Percentiles rank a stretch among this genome's conserved stretches.
Conservation (phyloP, 2,797 vertebrate species). For the Chiloscyllium punctatum region DNA sequence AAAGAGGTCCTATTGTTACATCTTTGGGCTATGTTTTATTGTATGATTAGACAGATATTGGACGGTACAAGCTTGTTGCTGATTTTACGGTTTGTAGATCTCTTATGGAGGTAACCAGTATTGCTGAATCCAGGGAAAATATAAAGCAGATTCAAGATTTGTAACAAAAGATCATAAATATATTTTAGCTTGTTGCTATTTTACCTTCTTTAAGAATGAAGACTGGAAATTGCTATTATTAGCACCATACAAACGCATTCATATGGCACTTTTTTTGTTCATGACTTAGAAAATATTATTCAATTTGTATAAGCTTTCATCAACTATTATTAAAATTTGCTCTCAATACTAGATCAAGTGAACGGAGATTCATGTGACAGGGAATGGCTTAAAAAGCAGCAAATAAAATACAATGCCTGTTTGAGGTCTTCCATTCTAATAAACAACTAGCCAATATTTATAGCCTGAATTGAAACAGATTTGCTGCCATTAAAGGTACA, state of each 20-base stretch:
- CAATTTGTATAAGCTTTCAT: not conserved
- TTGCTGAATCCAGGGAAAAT: not conserved
- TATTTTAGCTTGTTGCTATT: not conserved
- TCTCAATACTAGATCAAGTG: not conserved
- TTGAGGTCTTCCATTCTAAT: not conserved
- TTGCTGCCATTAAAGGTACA: not conserved
- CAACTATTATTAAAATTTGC: not conserved
- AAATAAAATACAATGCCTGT: not conserved
- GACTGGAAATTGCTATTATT: not conserved
- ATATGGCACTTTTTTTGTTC: not conserved
- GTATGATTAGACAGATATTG: not conserved
- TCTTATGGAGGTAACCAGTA: not conserved
- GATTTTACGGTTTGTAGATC: not conserved
- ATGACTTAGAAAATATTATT: not conserved
- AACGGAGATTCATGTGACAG: not conserved
- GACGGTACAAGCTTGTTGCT: too few species aligned
- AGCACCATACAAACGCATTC: not conserved
- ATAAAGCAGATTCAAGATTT: not conserved
- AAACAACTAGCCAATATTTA: not conserved
- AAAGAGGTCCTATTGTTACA: not conserved
- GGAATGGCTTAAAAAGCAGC: not conserved
- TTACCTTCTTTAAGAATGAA: not conserved
- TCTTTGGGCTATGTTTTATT: not conserved
- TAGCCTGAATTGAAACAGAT: not conserved
- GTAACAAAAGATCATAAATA: not conserved